phyloP scores from a whole-genome alignment of 1,140 invertebrate genomes.

The Colletes latitarsis region DNA sequence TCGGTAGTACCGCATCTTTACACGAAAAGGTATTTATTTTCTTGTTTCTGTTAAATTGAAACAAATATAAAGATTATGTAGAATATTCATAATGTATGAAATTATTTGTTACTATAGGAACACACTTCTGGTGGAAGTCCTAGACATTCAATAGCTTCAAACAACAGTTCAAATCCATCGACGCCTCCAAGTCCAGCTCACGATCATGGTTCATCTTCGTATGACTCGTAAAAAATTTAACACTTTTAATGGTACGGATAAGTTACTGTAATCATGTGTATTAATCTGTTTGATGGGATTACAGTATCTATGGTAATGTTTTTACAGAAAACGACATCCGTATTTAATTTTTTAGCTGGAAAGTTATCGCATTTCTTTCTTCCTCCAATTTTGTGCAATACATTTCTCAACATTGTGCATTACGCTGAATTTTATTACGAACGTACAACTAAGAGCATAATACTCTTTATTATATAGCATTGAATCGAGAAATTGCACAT shows the following conservation, averaged over 20 bases:
- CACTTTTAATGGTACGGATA: slow-evolving; percentile 27
- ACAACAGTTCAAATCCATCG: slow-evolving; percentile 90
- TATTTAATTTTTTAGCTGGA: slow-evolving; percentile 45
- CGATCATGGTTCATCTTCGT: slow-evolving; percentile 88
- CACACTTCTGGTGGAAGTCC: slow-evolving; percentile 83
- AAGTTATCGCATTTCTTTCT: slow-evolving; percentile 48
- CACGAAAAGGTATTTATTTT: slow-evolving; percentile 84
- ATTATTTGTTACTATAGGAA: slow-evolving; percentile 73
- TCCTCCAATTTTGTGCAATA: slow-evolving; percentile 42
- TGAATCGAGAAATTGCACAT: slow-evolving; percentile 16
- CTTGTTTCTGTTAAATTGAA: slow-evolving; percentile 12
- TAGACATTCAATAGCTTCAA: slow-evolving; percentile 90
- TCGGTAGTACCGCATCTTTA: slow-evolving; percentile 88
- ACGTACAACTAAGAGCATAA: slow-evolving; percentile 38
- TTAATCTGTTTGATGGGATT: slow-evolving; percentile 22
- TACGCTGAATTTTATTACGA: slow-evolving; percentile 10
- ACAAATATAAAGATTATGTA: background rate
- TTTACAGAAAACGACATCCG: slow-evolving; percentile 16
- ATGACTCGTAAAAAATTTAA: slow-evolving; percentile 81
- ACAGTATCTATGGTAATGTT: slow-evolving; percentile 35
- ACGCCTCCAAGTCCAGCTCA: slow-evolving; percentile 88
- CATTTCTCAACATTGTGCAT: slow-evolving; percentile 9
- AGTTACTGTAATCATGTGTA: slow-evolving; percentile 25
- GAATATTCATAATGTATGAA: background rate
- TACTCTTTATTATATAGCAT: slow-evolving; percentile 12